phyloP scores from a whole-genome alignment of 2,888 invertebrate genomes.

The Hydroisotoma schaefferi region DNA sequence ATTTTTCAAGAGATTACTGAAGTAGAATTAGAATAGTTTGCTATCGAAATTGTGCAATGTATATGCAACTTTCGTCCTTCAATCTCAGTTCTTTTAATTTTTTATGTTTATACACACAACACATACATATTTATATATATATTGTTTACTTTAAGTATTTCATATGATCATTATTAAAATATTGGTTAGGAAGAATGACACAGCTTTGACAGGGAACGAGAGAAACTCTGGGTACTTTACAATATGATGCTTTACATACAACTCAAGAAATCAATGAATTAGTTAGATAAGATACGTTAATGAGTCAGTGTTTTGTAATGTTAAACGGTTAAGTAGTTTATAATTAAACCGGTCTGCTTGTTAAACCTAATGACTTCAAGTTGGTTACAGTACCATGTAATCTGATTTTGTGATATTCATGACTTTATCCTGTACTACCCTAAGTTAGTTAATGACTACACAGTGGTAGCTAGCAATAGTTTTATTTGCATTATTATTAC shows the following conservation, averaged over 20 bases:
- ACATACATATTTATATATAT: no score
- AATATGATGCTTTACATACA: no score
- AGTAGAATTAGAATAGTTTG: background rate
- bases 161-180: no score
- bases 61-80: constrained; percentile 6
- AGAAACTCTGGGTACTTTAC: no score
- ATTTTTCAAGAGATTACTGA: no score
- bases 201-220: no score
- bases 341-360: constrained; percentile 11
- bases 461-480: background rate
- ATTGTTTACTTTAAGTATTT: no score
- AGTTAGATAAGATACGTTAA: no score
- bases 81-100: constrained; percentile 6
- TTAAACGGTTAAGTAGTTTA: background rate
- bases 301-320: constrained; percentile 5
- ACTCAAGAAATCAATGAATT: no score
- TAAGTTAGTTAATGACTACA: constrained; percentile 9
- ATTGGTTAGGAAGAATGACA: no score
- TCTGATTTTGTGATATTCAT: constrained; percentile 49
- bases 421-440: constrained; percentile 38
- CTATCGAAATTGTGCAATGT: constrained; percentile 11
- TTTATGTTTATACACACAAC: background rate
- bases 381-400: constrained; percentile 22
- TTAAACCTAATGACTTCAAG: constrained; percentile 17
- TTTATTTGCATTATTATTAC: no score